Percentiles rank a stretch among this genome's conserved stretches.
Evolutionary conservation across 2,113 vertebrate genomes (phyloP).

Genomic region (Oreochromis spilurus): DNA sequence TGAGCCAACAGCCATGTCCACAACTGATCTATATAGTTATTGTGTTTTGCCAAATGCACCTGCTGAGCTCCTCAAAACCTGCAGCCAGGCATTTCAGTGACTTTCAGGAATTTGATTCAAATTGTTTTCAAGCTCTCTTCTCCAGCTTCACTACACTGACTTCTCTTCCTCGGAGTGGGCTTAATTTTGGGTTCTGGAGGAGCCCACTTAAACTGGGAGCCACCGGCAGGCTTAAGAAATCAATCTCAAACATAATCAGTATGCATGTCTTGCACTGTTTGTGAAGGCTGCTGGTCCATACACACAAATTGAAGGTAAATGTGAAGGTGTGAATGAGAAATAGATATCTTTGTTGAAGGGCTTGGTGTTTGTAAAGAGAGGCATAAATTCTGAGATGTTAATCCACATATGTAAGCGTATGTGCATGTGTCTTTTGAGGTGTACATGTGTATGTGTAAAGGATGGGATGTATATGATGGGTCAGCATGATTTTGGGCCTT

Average conservation of each 20-base stretch:
- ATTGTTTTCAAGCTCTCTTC: conserved; percentile 9
- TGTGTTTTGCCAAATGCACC: conserved; percentile 38
- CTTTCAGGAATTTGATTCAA: conserved; percentile 7
- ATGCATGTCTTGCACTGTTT: conserved; percentile 45
- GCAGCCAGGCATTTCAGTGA: background rate
- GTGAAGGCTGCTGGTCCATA: conserved; percentile 33
- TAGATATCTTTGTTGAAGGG: conserved; percentile 1
- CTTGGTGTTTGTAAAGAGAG: background rate
- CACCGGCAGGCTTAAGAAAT: conserved; percentile 36
- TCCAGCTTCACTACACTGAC: background rate
- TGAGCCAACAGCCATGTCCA: conserved; percentile 29
- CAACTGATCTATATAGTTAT: conserved; percentile 41
- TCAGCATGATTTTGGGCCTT: conserved; percentile 73
- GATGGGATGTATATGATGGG: conserved; percentile 62
- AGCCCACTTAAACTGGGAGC: conserved; percentile 14
- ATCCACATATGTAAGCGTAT: background rate
- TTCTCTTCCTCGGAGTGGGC: background rate
- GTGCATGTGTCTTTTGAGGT: background rate
- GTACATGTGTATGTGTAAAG: conserved; percentile 1
- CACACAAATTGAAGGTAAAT: background rate
- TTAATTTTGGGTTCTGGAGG: conserved; percentile 8
- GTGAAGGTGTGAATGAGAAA: conserved; percentile 42
- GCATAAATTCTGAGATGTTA: background rate
- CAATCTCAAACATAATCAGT: conserved; percentile 47
- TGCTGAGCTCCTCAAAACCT: background rate